These are phyloP conservation scores for Lasiurus borealis DNA, from an alignment of 2,113 vertebrate species.

Conservation along the genomic window DNA sequence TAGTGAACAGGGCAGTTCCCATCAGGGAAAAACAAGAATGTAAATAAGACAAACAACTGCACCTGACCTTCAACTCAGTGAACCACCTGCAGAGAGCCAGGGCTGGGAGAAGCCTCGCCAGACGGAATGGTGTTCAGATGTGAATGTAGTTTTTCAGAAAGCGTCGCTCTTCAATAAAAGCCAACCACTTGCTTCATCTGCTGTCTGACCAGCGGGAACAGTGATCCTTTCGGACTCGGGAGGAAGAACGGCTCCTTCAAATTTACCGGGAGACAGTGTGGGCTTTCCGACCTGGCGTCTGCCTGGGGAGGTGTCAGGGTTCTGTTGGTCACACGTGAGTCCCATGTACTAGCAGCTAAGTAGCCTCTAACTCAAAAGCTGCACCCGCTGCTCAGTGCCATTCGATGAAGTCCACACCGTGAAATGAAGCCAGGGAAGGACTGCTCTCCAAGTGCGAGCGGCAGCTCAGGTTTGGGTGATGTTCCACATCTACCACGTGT, in stretches of 20 bases:
- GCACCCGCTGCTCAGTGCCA: neutral
- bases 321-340: neutral
- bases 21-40: neutral
- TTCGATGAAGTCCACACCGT: neutral
- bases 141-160: constrained; percentile 10
- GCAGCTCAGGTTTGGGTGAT: neutral
- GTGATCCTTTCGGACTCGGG: neutral
- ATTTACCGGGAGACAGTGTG: neutral
- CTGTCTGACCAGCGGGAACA: constrained; percentile 11
- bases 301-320: neutral
- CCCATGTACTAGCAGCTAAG: neutral
- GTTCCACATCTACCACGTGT: neutral
- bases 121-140: neutral
- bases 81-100: neutral
- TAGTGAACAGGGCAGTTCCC: neutral
- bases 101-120: neutral
- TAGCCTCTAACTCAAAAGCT: neutral
- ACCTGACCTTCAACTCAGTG: neutral
- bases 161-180: neutral
- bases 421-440: neutral
- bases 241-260: too few relatives aligned
- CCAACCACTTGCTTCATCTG: constrained; percentile 1
- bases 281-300: neutral
- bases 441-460: neutral
- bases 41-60: neutral